A percentile compares a stretch with the other conserved stretches of the same genome.
Evolutionary conservation across 2,113 vertebrate genomes (phyloP).

Genomic region (Prietella phreatophila): DNA sequence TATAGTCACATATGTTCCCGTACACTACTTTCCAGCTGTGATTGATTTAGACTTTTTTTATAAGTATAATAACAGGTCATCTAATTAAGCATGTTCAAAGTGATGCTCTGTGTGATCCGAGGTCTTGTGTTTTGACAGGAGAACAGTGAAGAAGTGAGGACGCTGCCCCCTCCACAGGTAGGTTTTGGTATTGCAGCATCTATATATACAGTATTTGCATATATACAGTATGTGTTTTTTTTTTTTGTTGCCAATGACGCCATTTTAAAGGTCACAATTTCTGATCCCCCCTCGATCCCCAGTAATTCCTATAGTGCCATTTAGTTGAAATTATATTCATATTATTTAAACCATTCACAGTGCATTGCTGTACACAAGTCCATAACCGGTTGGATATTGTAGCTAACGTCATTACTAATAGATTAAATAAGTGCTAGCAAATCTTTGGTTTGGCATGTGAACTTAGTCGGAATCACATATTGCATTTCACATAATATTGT

Average conservation of each 20-base stretch:
- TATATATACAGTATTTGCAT: not conserved
- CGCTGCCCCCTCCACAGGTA: conserved; percentile 71
- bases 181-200: conserved; percentile 43
- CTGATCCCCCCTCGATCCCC: not conserved
- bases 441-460: not conserved
- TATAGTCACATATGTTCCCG: not conserved
- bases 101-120: not conserved
- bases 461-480: not conserved
- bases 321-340: not conserved
- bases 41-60: not conserved
- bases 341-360: not conserved
- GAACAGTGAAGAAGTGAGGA: conserved; percentile 60
- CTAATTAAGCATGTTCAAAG: not conserved
- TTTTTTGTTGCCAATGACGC: not conserved
- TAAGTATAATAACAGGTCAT: not conserved
- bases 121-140: conserved; percentile 62
- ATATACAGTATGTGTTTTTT: not conserved
- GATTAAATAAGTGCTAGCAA: not conserved
- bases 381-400: not conserved
- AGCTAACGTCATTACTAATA: not conserved
- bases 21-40: not conserved
- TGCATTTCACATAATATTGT: not conserved
- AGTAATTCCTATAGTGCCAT: not conserved
- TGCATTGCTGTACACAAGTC: not conserved
- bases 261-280: not conserved